Evolutionary conservation across 2,113 vertebrate genomes (phyloP).

Genomic region (Tautogolabrus adspersus): DNA sequence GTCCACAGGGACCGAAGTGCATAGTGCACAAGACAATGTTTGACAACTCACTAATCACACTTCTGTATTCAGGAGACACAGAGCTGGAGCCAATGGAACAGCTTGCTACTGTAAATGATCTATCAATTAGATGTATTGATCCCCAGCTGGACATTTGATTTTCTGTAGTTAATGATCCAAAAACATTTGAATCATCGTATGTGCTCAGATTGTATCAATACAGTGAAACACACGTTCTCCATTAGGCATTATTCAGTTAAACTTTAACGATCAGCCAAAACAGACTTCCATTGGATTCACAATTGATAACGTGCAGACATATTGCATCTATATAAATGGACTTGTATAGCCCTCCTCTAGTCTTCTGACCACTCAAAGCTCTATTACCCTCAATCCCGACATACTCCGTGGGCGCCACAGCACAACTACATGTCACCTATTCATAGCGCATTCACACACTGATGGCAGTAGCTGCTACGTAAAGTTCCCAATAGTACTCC

Average conservation of each 20-base stretch:
- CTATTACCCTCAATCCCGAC: too few species aligned
- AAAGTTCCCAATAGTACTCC: too few species aligned
- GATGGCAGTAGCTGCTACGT: too few species aligned
- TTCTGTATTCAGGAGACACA: slow-evolving; percentile 1
- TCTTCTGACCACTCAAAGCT: too few species aligned
- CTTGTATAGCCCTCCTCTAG: too few species aligned
- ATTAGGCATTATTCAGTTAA: background rate
- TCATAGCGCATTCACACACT: too few species aligned
- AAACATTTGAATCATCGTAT: background rate
- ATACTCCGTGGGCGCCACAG: too few species aligned
- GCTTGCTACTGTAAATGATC: slow-evolving; percentile 5
- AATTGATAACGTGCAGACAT: background rate
- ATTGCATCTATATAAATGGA: background rate
- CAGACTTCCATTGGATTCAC: background rate
- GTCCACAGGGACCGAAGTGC: slow-evolving; percentile 30
- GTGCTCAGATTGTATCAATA: background rate
- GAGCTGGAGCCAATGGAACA: background rate
- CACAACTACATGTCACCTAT: too few species aligned
- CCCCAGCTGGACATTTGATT: background rate
- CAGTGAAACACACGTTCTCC: background rate
- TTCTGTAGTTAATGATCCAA: background rate
- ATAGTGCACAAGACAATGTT: background rate
- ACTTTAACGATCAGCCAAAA: background rate
- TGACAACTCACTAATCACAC: slow-evolving; percentile 36
- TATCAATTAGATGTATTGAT: slow-evolving; percentile 8